Base-by-base conservation (phyloP, 2,113 vertebrate species). In the Oreochromis aureus region DNA sequence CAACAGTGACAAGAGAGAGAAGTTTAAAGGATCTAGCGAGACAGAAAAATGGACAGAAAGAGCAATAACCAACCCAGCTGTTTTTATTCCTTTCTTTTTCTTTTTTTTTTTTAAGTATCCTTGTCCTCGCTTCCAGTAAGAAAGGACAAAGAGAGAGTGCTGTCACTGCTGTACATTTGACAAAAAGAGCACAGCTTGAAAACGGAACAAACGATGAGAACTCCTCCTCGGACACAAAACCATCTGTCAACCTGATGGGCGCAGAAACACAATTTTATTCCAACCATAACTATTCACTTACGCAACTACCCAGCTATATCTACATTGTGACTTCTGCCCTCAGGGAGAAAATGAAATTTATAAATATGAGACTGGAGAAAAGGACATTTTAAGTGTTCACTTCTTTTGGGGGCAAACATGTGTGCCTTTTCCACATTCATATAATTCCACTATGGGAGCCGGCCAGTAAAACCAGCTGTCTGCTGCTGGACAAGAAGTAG, bases 191-290 rank as follows among this genome's bases (percentile, higher is more conserved):
- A 9, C 44, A 59, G 84, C 85, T 63, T 69, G 51, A 58, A 61
- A 81, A 80, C 9, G 13, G 69, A 88, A 88, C 32, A 89, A 86
- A 87, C 63, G 24, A 78, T n/a, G 24, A 85, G 46, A 85, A 51
- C 18, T 81, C 51, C 78, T 59, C 81, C 80, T 34, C 51, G 41
- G 58, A 91, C 84, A 82, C 51, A 16, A 58, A 73, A 7, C 73
- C 81, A 88, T 73, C 81, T 44, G 76, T 92, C 82, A 89, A 87
- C 87, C 44, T 82, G 89, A 86, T 56, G 54, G 81, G 87, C 2
- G 34, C 34, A 3, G 6, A 80, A 90, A 89, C 66, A 12, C 46
- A 32, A 82, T 90, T 90, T 86, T 24, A 69, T 85, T 88, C 56
- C 51, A 36, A 44, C 53, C 48, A 71, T 5, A 83, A 81, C 69